These are phyloP conservation scores for Carduelis carduelis DNA, from an alignment of 2,797 vertebrate genomes.

Conservation along the genomic window DNA sequence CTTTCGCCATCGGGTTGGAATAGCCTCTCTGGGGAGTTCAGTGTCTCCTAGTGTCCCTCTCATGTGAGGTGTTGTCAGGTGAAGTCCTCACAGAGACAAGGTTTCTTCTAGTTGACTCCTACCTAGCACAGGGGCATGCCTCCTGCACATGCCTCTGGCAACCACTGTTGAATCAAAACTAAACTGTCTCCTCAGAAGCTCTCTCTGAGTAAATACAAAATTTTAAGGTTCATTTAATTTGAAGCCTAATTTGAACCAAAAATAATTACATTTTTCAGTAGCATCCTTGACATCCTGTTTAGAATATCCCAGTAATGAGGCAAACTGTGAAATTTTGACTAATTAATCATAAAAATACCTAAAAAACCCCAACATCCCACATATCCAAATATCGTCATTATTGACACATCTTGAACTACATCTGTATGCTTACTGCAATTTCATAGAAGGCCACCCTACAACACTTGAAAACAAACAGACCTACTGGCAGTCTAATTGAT, in stretches of 20 bases:
- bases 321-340: background rate
- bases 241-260: no score
- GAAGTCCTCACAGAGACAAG: background rate
- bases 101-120: background rate
- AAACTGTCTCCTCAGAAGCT: background rate
- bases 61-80: background rate
- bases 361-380: rapidly evolving
- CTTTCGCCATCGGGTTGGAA: rapidly evolving
- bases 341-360: background rate
- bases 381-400: background rate
- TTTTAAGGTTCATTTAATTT: background rate
- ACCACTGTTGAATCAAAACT: background rate
- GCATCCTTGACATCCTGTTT: background rate
- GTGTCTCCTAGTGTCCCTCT: background rate
- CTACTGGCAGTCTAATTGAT: background rate
- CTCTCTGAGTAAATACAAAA: background rate
- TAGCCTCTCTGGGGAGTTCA: no score
- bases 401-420: background rate
- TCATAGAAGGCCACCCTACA: background rate
- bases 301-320: background rate
- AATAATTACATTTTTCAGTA: background rate
- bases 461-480: slow-evolving; percentile 35
- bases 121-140: rapidly evolving
- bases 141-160: background rate
- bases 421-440: background rate